Base-by-base conservation (phyloP, 1,140 invertebrate species). In the Megalopta genalis region DNA sequence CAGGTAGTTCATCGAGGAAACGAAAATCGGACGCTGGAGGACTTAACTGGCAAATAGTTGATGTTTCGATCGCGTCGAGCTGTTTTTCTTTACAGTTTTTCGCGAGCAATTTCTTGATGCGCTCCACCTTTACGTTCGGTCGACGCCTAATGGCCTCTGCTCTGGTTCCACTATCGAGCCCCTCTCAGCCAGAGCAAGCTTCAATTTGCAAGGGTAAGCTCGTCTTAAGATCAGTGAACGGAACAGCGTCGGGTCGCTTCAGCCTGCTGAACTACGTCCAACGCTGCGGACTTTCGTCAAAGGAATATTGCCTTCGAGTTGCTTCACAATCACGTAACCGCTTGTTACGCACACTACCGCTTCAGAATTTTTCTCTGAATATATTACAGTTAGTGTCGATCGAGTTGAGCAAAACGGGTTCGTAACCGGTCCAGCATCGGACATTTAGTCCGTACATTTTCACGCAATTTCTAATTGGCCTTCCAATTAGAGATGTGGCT, bases 201-300 rank as follows among this genome's bases (percentile, higher is more conserved):
- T 60, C 42, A 63, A 75, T 75, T 75, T 66, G 63, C 73, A 66
- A 75, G 73, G 63, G 49, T 65, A 66, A 75, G 63, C 16, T 52
- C 63, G 49, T 42, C 62, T 54, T 27, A 18, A 25, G 21, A 42
- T 52, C 42, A 64, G 37, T 12, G 21, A 60, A 60, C n/a, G 46
- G 70, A 32, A 70, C 37, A 14, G 12, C 37, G n/a, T 23, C 60
- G 32, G 27, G 18, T 54, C 16, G 52, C 52, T 54, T 54, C 52
- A 54, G 18, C 21, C 7, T 16, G 52, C 52, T 5, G 7, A 32
- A 64, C 49, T 54, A 57, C 12, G 62, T 49, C 21, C 37, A 4
- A 46, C 37, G n/a, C 52, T n/a, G 3, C 32, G n/a, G 21, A 9
- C 16, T 5, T 18, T 63, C 63, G 32, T 23, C 32, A 65, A 74